Evolutionary conservation across 2,797 vertebrate species (phyloP).

Genomic region (Artibeus jamaicensis): DNA sequence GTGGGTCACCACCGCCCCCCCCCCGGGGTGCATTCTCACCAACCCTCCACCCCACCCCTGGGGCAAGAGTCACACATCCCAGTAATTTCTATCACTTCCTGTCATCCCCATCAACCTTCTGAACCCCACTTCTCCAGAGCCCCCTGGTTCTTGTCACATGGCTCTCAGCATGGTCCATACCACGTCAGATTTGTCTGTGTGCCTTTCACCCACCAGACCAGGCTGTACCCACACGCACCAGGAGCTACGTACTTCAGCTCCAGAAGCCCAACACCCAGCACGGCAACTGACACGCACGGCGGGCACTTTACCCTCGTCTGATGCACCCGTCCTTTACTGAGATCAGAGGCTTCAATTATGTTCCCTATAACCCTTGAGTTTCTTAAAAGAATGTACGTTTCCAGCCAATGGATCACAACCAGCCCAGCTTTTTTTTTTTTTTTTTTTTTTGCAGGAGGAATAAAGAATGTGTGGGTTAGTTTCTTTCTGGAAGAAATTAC

Average conservation of each 20-base stretch:
- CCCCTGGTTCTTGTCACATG: not conserved
- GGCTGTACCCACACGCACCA: not conserved
- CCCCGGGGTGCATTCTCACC: not conserved
- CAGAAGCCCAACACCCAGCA: not conserved
- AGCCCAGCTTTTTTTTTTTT: not conserved
- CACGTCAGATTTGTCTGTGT: too few species aligned
- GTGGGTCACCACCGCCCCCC: not conserved
- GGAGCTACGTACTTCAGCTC: not conserved
- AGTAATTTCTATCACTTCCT: not conserved
- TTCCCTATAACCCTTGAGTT: not conserved
- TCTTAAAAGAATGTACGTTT: not conserved
- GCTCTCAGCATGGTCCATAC: not conserved
- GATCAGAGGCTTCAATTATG: not conserved
- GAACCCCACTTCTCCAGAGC: not conserved
- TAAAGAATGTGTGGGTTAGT: not conserved
- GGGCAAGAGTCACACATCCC: too few species aligned
- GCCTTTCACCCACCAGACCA: not conserved
- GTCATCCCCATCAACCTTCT: not conserved
- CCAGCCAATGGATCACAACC: not conserved
- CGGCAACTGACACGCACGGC: not conserved
- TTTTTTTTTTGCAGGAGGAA: not conserved
- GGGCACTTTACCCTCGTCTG: not conserved
- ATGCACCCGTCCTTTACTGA: not conserved
- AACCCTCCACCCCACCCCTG: not conserved
- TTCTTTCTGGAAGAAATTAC: constrained; percentile 9